phyloP scores from a whole-genome alignment of 2,888 invertebrate genomes.

The Tachina grossa region DNA sequence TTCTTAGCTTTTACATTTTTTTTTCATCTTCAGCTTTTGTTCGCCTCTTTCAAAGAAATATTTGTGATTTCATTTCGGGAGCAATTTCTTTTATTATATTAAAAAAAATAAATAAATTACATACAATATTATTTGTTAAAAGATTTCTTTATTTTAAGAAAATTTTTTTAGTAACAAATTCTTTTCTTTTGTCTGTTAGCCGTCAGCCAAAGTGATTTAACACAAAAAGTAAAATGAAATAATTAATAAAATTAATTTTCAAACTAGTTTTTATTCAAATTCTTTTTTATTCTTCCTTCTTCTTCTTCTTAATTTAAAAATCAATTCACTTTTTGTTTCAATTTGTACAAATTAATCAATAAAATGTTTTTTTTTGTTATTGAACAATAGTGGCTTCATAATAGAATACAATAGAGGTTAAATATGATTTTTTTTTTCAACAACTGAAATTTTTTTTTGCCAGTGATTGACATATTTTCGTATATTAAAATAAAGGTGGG shows the following conservation, averaged over 20 bases:
- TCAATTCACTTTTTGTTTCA: slow-evolving; percentile 21
- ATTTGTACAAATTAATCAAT: slow-evolving; percentile 20
- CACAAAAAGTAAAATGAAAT: slow-evolving; percentile 44
- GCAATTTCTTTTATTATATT: slow-evolving; percentile 39
- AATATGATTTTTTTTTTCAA: background rate
- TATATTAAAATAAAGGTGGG: background rate
- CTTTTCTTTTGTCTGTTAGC: background rate
- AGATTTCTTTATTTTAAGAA: slow-evolving; percentile 26
- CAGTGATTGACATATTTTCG: no score
- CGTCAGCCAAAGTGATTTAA: slow-evolving; percentile 29
- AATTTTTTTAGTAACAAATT: slow-evolving; percentile 29
- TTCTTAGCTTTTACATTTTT: background rate
- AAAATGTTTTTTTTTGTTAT: background rate
- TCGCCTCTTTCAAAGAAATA: slow-evolving; percentile 34
- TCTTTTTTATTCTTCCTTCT: background rate
- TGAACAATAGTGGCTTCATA: background rate
- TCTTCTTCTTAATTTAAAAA: background rate
- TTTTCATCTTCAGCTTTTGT: slow-evolving; percentile 26
- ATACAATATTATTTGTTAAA: slow-evolving; percentile 42
- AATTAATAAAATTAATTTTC: slow-evolving; percentile 63
- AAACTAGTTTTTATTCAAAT: slow-evolving; percentile 19
- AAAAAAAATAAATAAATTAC: background rate
- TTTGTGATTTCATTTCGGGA: slow-evolving; percentile 43
- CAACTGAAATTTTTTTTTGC: background rate
- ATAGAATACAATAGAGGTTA: background rate